Conservation (phyloP, 2,797 vertebrate genomes). For the Fratercula arctica region DNA sequence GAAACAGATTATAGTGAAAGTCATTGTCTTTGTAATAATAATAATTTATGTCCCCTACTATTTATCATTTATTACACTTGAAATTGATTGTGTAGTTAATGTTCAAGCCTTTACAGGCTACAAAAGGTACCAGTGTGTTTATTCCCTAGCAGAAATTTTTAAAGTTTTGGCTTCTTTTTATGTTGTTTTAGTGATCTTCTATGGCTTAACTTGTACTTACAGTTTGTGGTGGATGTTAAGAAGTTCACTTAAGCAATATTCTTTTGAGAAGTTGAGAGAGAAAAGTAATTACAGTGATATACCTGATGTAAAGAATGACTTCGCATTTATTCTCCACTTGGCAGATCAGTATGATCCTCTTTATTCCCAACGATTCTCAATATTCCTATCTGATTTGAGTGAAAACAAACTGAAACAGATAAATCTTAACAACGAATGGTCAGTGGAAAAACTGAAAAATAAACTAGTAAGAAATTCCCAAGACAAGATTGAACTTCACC, state of each 20-base stretch:
- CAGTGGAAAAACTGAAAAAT: conserved; percentile 80
- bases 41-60: conserved; percentile 81
- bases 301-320: conserved; percentile 84
- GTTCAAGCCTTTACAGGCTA: conserved; percentile 83
- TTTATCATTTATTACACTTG: conserved; percentile 80
- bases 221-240: conserved; percentile 85
- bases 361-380: conserved; percentile 83
- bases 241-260: conserved; percentile 84
- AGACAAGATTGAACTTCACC: conserved; percentile 81
- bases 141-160: conserved; percentile 82
- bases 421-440: conserved; percentile 84
- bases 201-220: conserved; percentile 81
- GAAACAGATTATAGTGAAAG: conserved; percentile 83
- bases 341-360: conserved; percentile 84
- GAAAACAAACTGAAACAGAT: conserved; percentile 85
- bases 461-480: conserved; percentile 78
- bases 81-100: conserved; percentile 80
- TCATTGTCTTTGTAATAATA: conserved; percentile 78
- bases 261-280: conserved; percentile 82
- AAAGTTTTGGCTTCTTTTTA: conserved; percentile 83
- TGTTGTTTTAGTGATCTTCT: conserved; percentile 79
- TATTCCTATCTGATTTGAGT: conserved; percentile 83
- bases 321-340: conserved; percentile 85
- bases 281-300: conserved; percentile 85
- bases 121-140: conserved; percentile 83